Conservation (phyloP, 2,888 invertebrate species). For the Bugula neritina region DNA sequence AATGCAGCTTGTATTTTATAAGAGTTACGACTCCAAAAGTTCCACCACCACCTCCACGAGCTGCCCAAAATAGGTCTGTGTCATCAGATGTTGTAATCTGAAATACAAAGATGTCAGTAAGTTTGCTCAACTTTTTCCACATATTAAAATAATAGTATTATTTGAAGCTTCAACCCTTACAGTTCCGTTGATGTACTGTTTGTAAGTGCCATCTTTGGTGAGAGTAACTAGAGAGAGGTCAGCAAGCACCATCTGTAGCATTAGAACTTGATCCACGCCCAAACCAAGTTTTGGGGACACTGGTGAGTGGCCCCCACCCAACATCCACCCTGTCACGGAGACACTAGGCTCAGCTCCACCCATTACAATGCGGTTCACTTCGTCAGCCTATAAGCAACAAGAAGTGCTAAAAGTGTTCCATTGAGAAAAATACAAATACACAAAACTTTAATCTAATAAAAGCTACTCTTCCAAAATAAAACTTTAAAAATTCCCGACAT, state of each 20-base stretch:
- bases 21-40: constrained; percentile 33
- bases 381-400: not conserved
- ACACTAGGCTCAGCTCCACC: constrained; percentile 40
- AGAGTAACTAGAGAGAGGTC: constrained; percentile 29
- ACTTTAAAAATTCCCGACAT: no score
- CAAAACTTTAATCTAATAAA: no score
- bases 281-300: constrained; percentile 33
- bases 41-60: constrained; percentile 34
- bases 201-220: constrained; percentile 4
- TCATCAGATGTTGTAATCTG: constrained; percentile 19
- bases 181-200: not conserved
- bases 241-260: constrained; percentile 32
- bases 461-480: no score
- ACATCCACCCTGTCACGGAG: constrained; percentile 38
- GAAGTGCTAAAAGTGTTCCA: no score
- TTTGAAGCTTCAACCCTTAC: not conserved
- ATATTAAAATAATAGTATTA: not conserved
- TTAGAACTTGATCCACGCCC: constrained; percentile 34
- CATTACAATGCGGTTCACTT: not conserved
- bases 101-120: constrained; percentile 26
- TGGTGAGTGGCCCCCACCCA: constrained; percentile 41
- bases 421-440: no score
- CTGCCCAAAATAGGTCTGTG: constrained; percentile 34
- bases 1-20: constrained; percentile 33
- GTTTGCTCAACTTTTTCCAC: no score